Conservation (phyloP, 2,888 invertebrate genomes). For the Kuschelorhynchus macadamiae region DNA sequence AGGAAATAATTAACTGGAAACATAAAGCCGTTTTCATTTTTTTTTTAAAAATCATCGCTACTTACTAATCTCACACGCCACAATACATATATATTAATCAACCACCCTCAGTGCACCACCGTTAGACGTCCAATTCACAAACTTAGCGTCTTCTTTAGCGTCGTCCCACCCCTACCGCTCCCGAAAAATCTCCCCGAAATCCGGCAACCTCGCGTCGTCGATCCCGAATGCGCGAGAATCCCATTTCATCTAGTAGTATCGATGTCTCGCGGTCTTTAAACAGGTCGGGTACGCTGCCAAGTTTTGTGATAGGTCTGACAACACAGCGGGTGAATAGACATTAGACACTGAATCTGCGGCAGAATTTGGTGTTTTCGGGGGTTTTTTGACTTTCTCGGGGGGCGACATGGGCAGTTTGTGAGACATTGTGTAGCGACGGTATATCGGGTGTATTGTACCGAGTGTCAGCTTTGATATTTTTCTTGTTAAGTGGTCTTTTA, state of each 20-base stretch:
- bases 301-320: slow-evolving; percentile 37
- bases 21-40: too few relatives aligned
- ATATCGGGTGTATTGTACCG: slow-evolving; percentile 2
- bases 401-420: slow-evolving; percentile 22
- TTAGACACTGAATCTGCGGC: slow-evolving; percentile 14
- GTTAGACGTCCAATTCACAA: background rate
- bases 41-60: too few relatives aligned
- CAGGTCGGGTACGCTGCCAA: slow-evolving; percentile 39
- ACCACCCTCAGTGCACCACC: background rate
- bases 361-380: slow-evolving; percentile 32
- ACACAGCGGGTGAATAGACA: slow-evolving; percentile 28
- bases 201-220: slow-evolving; percentile 37
- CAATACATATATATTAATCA: too few relatives aligned
- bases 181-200: slow-evolving; percentile 30
- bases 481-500: slow-evolving; percentile 6
- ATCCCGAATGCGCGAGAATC: slow-evolving; percentile 44
- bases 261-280: slow-evolving; percentile 43
- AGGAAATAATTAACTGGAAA: too few relatives aligned
- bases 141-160: background rate
- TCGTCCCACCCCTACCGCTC: slow-evolving; percentile 21
- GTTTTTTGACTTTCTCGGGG: slow-evolving; percentile 19
- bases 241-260: slow-evolving; percentile 41
- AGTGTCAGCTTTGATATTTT: slow-evolving; percentile 10
- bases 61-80: too few relatives aligned
- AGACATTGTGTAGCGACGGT: slow-evolving; percentile 19